These are phyloP conservation scores for Oenanthe melanoleuca DNA, from an alignment of 2,113 vertebrate genomes.

Conservation along the genomic window DNA sequence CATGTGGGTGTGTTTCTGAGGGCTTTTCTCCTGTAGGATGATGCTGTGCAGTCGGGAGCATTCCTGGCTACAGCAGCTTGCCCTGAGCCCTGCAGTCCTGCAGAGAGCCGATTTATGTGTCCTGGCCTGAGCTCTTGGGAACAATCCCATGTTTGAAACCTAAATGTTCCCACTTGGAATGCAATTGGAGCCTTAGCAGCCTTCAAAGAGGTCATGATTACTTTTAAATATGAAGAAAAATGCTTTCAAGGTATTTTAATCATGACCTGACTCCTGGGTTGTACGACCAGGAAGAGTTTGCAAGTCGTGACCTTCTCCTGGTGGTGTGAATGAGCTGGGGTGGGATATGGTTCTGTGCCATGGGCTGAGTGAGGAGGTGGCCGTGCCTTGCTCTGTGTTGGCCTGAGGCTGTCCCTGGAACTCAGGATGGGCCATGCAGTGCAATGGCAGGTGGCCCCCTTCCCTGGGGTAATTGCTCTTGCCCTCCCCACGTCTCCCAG, in stretches of 20 bases:
- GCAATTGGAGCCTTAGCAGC: background rate
- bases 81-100: background rate
- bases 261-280: background rate
- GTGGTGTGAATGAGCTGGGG: background rate
- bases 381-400: fast-evolving
- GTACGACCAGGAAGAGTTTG: background rate
- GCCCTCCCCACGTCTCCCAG: background rate
- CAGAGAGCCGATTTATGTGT: background rate
- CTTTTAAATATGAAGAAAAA: background rate
- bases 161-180: background rate
- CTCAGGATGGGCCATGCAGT: fast-evolving
- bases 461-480: background rate
- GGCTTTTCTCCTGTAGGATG: background rate
- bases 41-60: background rate
- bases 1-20: background rate
- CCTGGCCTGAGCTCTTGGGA: background rate
- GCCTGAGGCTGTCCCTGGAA: fast-evolving
- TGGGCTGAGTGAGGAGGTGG: background rate
- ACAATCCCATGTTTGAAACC: background rate
- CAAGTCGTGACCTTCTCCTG: fast-evolving
- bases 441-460: background rate
- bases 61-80: background rate
- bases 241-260: background rate
- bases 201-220: background rate
- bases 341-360: background rate